Evolutionary conservation across 2,888 invertebrate genomes (phyloP).

Genomic region (Alloplasta piceator): DNA sequence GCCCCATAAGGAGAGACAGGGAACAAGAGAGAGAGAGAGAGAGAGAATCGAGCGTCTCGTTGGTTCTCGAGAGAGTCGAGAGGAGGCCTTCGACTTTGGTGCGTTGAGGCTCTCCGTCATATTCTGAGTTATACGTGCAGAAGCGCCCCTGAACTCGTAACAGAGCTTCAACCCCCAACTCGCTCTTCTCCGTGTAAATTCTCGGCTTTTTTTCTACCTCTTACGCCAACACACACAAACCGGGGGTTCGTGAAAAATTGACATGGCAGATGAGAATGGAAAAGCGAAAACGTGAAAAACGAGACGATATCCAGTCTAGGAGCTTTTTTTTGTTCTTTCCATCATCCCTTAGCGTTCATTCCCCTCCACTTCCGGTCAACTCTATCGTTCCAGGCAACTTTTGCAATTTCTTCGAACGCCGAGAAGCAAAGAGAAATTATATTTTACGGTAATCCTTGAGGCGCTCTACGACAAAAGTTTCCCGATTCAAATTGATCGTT

Average conservation of each 20-base stretch:
- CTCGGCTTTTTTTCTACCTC: background rate
- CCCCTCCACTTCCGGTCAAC: conserved; percentile 15
- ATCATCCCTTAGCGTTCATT: background rate
- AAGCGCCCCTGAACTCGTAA: conserved; percentile 54
- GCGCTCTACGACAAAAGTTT: conserved; percentile 27
- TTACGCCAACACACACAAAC: background rate
- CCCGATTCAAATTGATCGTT: background rate
- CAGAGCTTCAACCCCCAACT: conserved; percentile 32
- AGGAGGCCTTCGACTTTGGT: conserved; percentile 26
- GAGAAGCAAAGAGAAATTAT: background rate
- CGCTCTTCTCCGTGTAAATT: conserved; percentile 3
- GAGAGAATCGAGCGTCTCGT: conserved; percentile 57
- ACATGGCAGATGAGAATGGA: conserved; percentile 25
- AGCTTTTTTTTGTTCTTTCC: conserved; percentile 16
- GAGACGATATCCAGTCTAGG: conserved; percentile 40
- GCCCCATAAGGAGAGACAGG: background rate
- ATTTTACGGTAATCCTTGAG: background rate
- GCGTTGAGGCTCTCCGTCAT: conserved; percentile 55
- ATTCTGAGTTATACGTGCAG: conserved; percentile 50
- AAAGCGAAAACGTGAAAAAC: conserved; percentile 49
- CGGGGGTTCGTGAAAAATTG: conserved; percentile 42
- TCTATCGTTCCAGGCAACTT: conserved; percentile 44
- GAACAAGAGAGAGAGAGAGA: conserved; percentile 16
- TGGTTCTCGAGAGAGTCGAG: conserved; percentile 37
- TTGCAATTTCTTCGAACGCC: conserved; percentile 40